phyloP scores from a whole-genome alignment of 2,797 vertebrate species.

The Muscicapa striata region DNA sequence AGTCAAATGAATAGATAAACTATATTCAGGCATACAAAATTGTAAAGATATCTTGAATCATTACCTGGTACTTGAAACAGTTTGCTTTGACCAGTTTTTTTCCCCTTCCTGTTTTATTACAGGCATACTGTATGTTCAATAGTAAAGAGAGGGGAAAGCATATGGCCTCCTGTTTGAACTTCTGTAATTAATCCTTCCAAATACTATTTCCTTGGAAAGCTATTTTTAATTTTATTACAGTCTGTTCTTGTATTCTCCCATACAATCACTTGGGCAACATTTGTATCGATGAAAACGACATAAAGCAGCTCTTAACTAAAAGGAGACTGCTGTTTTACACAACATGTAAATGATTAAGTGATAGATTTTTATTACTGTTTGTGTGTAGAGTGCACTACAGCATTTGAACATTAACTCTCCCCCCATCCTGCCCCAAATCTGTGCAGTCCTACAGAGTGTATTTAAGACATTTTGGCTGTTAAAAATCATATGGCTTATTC shows the following conservation, averaged over 20 bases:
- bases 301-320: slow-evolving; percentile 64
- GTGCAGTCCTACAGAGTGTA: neutral
- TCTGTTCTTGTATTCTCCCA: slow-evolving; percentile 73
- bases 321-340: slow-evolving; percentile 65
- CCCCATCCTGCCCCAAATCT: neutral
- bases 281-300: slow-evolving; percentile 65
- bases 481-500: neutral
- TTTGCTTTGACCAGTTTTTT: slow-evolving; percentile 29
- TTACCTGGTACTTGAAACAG: slow-evolving; percentile 51
- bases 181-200: slow-evolving; percentile 79
- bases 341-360: slow-evolving; percentile 55
- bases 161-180: slow-evolving; percentile 77
- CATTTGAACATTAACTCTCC: neutral
- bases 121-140: slow-evolving; percentile 46
- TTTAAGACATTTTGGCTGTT: neutral
- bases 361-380: slow-evolving; percentile 72
- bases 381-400: slow-evolving; percentile 20
- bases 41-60: slow-evolving; percentile 40
- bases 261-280: slow-evolving; percentile 68
- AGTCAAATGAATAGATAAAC: neutral
- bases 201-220: slow-evolving; percentile 78
- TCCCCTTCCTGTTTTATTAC: slow-evolving; percentile 54
- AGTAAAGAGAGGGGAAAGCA: slow-evolving; percentile 67
- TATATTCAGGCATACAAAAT: neutral
- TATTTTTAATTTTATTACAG: slow-evolving; percentile 77